Conservation (phyloP, 2,113 vertebrate species). For the Saimiri boliviensis region DNA sequence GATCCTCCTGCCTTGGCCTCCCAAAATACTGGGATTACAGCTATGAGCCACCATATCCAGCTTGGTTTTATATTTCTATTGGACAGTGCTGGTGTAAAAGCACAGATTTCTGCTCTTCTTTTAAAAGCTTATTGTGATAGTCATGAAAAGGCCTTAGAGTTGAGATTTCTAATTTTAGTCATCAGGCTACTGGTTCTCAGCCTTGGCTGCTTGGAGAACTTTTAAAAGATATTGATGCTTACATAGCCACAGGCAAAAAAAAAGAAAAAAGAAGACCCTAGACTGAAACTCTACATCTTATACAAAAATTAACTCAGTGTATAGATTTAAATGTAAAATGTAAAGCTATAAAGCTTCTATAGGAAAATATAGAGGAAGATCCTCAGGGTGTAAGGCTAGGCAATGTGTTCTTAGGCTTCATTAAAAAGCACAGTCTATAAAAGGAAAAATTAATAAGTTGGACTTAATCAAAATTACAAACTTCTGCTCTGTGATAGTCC, state of each 20-base stretch:
- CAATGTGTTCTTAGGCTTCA: not conserved
- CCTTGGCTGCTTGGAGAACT: not conserved
- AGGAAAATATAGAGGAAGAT: not conserved
- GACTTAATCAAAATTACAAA: not conserved
- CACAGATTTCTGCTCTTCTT: not conserved
- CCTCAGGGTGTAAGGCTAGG: not conserved
- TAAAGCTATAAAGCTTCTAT: slow-evolving; percentile 14
- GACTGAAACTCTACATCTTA: not conserved
- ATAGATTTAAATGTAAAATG: not conserved
- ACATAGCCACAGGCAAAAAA: not conserved
- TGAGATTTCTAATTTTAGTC: not conserved
- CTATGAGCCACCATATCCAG: no score
- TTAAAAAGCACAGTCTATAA: not conserved
- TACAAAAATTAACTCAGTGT: not conserved
- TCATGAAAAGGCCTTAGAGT: not conserved
- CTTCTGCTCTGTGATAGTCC: not conserved
- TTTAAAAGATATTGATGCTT: not conserved
- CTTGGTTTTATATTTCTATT: not conserved
- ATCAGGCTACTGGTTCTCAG: not conserved
- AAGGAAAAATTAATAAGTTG: not conserved
- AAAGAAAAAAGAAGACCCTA: not conserved
- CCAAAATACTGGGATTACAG: no score
- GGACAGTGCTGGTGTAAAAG: not conserved
- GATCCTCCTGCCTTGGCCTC: no score
- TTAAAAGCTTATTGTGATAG: not conserved